Evolutionary conservation across 2,888 invertebrate genomes (phyloP).

Genomic region (Apamea epomidion): DNA sequence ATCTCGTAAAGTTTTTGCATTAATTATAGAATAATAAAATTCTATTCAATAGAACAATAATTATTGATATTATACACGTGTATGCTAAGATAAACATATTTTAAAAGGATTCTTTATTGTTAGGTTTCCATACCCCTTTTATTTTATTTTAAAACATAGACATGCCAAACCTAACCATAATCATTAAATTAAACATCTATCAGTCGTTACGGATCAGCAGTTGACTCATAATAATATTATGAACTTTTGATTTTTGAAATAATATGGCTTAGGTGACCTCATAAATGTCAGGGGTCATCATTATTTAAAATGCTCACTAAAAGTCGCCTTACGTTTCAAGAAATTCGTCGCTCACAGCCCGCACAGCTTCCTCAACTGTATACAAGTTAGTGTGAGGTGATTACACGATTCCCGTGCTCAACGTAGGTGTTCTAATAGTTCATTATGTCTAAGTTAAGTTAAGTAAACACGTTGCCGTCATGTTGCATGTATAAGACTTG

Average conservation of each 20-base stretch:
- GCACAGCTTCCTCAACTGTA: constrained; percentile 24
- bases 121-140: background rate
- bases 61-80: background rate
- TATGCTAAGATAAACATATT: background rate
- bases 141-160: background rate
- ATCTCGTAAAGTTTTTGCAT: background rate
- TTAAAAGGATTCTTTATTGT: background rate
- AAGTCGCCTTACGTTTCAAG: too few species aligned
- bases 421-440: constrained; percentile 58
- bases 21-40: background rate
- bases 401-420: constrained; percentile 48
- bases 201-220: background rate
- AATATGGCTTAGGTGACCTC: background rate
- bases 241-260: background rate
- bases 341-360: constrained; percentile 36
- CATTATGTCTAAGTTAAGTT: constrained; percentile 48
- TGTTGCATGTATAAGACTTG: constrained; percentile 30
- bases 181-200: too few species aligned
- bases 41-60: background rate
- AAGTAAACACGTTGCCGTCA: constrained; percentile 15
- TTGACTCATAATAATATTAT: background rate
- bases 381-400: constrained; percentile 49
- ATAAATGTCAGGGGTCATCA: background rate
- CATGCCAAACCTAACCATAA: background rate
- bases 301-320: too few species aligned